phyloP scores from a whole-genome alignment of 2,113 vertebrate species.

The Micronycteris hirsuta region DNA sequence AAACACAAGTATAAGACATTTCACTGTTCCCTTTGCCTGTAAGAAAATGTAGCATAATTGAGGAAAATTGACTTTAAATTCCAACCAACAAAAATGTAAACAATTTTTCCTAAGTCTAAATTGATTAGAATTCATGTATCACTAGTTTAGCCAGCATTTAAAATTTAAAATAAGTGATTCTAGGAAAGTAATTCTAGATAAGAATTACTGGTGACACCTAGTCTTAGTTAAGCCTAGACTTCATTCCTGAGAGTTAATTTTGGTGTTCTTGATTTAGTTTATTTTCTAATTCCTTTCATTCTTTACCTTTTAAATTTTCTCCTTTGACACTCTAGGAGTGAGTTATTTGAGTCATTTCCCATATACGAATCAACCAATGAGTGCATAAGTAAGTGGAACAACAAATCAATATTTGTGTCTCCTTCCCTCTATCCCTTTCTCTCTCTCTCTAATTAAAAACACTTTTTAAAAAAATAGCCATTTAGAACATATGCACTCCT shows the following conservation, averaged over 20 bases:
- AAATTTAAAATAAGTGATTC: slow-evolving; percentile 18
- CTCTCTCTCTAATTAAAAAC: too few species aligned
- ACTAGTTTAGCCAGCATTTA: background rate
- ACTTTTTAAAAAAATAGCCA: background rate
- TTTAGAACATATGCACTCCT: background rate
- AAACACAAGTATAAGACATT: background rate
- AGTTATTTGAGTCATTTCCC: background rate
- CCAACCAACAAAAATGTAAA: slow-evolving; percentile 12
- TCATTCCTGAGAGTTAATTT: background rate
- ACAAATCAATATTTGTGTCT: too few species aligned
- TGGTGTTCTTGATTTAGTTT: slow-evolving; percentile 17
- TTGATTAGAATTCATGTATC: slow-evolving; percentile 3
- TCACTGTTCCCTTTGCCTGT: background rate
- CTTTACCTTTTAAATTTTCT: background rate
- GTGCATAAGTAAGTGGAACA: too few species aligned
- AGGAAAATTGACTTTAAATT: slow-evolving; percentile 16
- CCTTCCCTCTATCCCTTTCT: too few species aligned
- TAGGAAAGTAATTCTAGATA: slow-evolving; percentile 20
- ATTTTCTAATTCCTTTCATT: background rate
- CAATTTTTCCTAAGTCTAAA: background rate
- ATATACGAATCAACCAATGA: too few species aligned
- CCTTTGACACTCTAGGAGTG: background rate
- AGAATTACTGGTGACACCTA: background rate
- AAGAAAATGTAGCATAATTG: slow-evolving; percentile 7
- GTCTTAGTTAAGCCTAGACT: background rate